Percentiles rank a stretch among this genome's conserved stretches.
Conservation (phyloP, 2,113 vertebrate species). For the Oreotrochilus melanogaster region DNA sequence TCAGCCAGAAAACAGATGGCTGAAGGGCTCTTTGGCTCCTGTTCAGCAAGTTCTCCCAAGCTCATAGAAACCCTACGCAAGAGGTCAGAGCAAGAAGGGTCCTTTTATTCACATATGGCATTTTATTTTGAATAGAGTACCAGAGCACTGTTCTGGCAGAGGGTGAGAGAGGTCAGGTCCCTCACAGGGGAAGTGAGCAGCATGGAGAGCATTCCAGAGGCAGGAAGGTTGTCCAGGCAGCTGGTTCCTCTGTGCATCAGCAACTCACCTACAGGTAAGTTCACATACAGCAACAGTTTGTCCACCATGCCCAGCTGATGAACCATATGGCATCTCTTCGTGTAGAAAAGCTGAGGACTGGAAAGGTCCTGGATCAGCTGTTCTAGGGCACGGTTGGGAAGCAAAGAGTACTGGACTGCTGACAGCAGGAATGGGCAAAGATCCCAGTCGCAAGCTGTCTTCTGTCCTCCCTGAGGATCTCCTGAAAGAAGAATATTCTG, state of each 20-base stretch:
- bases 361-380: constrained; percentile 37
- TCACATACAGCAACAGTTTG: neutral
- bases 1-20: constrained; percentile 62
- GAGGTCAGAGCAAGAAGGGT: constrained; percentile 43
- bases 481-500: neutral
- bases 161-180: constrained; percentile 11
- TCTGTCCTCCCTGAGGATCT: neutral
- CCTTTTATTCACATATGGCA: constrained; percentile 39
- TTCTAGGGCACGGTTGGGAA: neutral
- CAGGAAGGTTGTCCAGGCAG: neutral
- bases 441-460: neutral
- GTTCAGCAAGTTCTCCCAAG: constrained; percentile 43
- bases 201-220: neutral
- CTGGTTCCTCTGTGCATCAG: neutral
- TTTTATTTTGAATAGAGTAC: constrained; percentile 67
- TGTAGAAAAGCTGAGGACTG: constrained; percentile 15
- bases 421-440: neutral
- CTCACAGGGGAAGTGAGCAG: neutral
- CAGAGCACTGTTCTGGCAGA: constrained; percentile 1
- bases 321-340: constrained; percentile 48
- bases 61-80: neutral
- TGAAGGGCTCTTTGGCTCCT: constrained; percentile 49
- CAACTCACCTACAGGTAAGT: constrained; percentile 56
- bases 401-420: neutral
- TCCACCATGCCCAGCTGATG: neutral